Conservation (phyloP, 2,797 vertebrate species). For the Clamator glandarius region DNA sequence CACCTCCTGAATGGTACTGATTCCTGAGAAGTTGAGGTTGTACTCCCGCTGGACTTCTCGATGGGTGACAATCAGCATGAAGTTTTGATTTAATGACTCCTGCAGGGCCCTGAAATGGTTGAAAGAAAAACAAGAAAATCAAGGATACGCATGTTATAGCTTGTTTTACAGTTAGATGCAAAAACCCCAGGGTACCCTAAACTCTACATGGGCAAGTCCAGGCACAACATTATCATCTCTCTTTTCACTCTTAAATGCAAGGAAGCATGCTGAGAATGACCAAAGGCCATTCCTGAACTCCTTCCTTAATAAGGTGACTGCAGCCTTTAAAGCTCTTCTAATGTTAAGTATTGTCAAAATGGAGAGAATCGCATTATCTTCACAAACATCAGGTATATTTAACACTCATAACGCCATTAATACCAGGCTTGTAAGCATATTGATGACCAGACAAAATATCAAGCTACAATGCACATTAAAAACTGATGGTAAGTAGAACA, state of each 20-base stretch:
- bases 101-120: constrained; percentile 89
- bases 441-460: constrained; percentile 28
- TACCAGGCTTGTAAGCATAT: constrained; percentile 30
- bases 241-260: constrained; percentile 79
- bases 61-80: constrained; percentile 97
- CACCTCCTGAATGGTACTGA: constrained; percentile 99
- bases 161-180: constrained; percentile 84
- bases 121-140: constrained; percentile 83
- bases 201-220: constrained; percentile 89
- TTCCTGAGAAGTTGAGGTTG: constrained; percentile 98
- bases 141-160: constrained; percentile 89
- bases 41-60: constrained; percentile 98
- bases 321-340: constrained; percentile 63
- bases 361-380: constrained; percentile 24
- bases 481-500: constrained; percentile 3
- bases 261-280: constrained; percentile 80
- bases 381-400: constrained; percentile 22
- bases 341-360: constrained; percentile 58
- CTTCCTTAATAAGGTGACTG: constrained; percentile 73
- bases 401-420: constrained; percentile 57
- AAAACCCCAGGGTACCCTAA: constrained; percentile 82
- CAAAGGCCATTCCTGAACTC: constrained; percentile 80
- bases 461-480: constrained; percentile 16
- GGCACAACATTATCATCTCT: constrained; percentile 81
- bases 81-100: constrained; percentile 98